Evolutionary conservation across 2,888 invertebrate species (phyloP).

Genomic region (Isotomurus palustris): DNA sequence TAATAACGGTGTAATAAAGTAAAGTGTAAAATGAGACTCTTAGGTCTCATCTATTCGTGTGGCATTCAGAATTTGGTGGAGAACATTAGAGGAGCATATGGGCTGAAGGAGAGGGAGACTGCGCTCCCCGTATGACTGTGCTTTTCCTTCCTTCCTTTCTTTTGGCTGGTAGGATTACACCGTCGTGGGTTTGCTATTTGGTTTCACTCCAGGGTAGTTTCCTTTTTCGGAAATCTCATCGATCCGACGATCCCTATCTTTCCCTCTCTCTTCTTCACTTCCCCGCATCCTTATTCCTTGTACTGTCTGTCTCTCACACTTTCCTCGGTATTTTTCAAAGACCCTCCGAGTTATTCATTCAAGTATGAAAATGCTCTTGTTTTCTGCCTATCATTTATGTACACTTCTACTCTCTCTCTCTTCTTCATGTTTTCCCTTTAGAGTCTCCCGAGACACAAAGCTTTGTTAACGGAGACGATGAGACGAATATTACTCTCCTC

Average conservation of each 20-base stretch:
- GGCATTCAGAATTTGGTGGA: no score
- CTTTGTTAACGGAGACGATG: no score
- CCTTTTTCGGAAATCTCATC: constrained; percentile 23
- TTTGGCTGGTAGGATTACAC: background rate
- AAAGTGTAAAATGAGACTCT: no score
- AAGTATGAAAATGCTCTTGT: background rate
- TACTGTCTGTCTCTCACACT: background rate
- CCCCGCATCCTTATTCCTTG: background rate
- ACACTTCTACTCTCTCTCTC: no score
- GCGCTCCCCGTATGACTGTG: background rate
- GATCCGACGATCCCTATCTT: constrained; percentile 33
- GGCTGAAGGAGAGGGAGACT: no score
- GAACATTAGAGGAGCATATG: no score
- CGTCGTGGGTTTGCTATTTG: background rate
- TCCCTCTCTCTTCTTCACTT: constrained; percentile 26
- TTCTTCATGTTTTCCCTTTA: no score
- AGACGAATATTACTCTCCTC: no score
- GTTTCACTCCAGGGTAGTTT: background rate
- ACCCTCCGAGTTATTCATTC: background rate
- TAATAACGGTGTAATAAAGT: no score
- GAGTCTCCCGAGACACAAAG: no score
- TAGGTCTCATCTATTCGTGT: no score
- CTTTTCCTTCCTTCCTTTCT: background rate
- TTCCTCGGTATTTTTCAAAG: background rate
- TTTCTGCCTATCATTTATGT: no score